A percentile compares a stretch with the other conserved stretches of the same genome.
Evolutionary conservation across 1,140 invertebrate genomes (phyloP).

Genomic region (Bombus superbus): DNA sequence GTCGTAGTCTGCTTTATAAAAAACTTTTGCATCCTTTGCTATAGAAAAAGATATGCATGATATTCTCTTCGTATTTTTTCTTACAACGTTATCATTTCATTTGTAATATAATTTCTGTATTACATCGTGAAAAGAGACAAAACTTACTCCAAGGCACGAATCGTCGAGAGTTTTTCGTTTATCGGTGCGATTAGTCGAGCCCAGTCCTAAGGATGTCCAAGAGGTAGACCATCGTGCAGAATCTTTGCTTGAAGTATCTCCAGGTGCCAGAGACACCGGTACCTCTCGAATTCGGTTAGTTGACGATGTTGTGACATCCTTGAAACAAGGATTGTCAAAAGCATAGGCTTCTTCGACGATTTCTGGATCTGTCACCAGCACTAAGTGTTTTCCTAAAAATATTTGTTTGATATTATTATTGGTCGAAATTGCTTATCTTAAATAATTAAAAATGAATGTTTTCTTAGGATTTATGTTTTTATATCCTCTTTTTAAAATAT

Average conservation of each 20-base stretch:
- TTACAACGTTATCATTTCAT: background rate
- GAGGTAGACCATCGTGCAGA: conserved; percentile 79
- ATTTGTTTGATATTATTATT: background rate
- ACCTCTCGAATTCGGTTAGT: conserved; percentile 72
- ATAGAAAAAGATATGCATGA: background rate
- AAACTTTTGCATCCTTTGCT: background rate
- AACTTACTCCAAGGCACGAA: conserved; percentile 85
- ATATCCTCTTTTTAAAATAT: too few species aligned
- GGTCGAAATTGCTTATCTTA: background rate
- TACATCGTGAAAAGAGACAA: background rate
- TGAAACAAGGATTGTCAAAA: conserved; percentile 92
- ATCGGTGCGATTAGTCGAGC: conserved; percentile 80
- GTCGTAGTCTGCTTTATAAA: background rate
- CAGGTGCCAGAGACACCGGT: conserved; percentile 73
- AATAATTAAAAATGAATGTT: background rate
- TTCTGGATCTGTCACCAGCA: conserved; percentile 88
- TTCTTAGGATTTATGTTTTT: background rate
- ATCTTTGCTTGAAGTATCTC: conserved; percentile 79
- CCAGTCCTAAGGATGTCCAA: conserved; percentile 83
- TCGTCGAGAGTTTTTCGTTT: conserved; percentile 86
- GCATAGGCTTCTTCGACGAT: conserved; percentile 89
- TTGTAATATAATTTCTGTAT: background rate
- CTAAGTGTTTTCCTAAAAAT: conserved; percentile 86
- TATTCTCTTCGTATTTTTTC: too few species aligned
- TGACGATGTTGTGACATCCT: conserved; percentile 80